Evolutionary conservation across 2,797 vertebrate genomes (phyloP).

Genomic region (Gastrophryne carolinensis): DNA sequence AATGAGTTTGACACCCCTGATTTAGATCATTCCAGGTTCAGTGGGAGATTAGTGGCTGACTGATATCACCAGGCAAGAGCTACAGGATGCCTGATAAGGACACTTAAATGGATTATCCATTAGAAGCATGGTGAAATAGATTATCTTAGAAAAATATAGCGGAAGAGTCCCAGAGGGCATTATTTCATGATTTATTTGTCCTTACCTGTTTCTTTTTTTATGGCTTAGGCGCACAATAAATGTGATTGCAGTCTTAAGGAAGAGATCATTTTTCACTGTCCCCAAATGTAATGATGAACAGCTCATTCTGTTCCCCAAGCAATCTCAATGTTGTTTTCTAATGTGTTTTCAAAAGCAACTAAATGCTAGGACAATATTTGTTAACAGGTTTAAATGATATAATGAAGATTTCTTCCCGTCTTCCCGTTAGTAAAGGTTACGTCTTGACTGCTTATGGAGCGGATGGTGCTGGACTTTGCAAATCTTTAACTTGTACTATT

Average conservation of each 20-base stretch:
- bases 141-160: slow-evolving; percentile 72
- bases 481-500: no score
- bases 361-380: no score
- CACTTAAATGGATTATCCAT: slow-evolving; percentile 76
- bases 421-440: no score
- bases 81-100: slow-evolving; percentile 70
- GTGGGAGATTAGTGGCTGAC: slow-evolving; percentile 45
- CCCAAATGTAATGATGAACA: not conserved
- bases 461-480: no score
- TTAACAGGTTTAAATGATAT: no score
- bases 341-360: not conserved
- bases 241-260: not conserved
- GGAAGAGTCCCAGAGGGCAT: slow-evolving; percentile 64
- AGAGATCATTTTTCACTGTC: not conserved
- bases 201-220: slow-evolving; percentile 3
- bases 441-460: no score
- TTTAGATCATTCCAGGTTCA: slow-evolving; percentile 50
- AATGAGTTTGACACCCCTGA: no score
- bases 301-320: not conserved
- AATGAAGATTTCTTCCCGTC: no score
- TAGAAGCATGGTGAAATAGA: slow-evolving; percentile 66
- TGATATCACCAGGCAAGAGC: slow-evolving; percentile 63
- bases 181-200: slow-evolving; percentile 64
- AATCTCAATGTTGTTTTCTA: not conserved
- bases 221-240: not conserved